Percentiles rank a stretch among this genome's conserved stretches.
Evolutionary conservation across 2,797 vertebrate species (phyloP).

Genomic region (Tympanoctomys barrerae): DNA sequence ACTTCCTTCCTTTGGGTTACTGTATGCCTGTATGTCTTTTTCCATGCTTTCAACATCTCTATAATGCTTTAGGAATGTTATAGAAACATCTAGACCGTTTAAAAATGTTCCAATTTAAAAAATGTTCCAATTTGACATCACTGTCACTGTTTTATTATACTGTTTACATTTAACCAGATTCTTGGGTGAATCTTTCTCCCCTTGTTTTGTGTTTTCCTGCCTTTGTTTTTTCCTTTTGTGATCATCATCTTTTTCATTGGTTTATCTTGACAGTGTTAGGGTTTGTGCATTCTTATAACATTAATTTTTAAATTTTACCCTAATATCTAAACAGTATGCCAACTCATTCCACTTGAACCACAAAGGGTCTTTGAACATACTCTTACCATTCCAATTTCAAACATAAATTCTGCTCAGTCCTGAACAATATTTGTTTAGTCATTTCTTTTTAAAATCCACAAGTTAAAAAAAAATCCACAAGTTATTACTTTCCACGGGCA

Average conservation of each 20-base stretch:
- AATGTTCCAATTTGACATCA: neutral
- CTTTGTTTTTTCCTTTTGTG: neutral
- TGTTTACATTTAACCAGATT: neutral
- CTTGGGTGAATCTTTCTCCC: neutral
- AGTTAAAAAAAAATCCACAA: neutral
- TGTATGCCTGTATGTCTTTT: neutral
- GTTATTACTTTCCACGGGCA: neutral
- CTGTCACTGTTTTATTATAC: neutral
- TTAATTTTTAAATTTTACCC: neutral
- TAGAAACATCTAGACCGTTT: neutral
- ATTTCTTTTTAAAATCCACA: slow-evolving; percentile 34
- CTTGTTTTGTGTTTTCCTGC: neutral
- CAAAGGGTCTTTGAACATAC: neutral
- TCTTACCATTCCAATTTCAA: neutral
- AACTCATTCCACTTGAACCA: neutral
- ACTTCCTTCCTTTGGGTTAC: neutral
- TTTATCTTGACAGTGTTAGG: neutral
- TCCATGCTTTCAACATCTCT: neutral
- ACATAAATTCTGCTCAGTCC: neutral
- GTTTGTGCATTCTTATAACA: neutral
- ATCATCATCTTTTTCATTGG: neutral
- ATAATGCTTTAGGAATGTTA: neutral
- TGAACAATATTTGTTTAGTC: neutral
- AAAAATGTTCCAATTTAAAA: neutral
- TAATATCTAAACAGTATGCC: neutral